Evolutionary conservation across 2,797 vertebrate species (phyloP), one percentile per base, ranked within the genome.

Genomic region (Alcedo atthis): DNA sequence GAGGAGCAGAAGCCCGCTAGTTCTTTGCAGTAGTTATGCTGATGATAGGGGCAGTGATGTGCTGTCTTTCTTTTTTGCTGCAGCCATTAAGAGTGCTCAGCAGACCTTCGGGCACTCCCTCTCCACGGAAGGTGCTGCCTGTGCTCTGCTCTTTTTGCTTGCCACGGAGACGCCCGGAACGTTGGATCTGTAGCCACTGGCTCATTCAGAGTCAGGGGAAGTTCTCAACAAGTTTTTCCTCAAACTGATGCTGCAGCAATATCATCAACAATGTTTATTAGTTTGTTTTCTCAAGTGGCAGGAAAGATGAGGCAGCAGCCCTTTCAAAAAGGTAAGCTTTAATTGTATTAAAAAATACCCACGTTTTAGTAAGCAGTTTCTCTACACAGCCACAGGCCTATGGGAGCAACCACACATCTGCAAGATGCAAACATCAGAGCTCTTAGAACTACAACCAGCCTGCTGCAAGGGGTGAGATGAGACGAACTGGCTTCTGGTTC

Each of bases 251-350:
- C 58, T 84, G 86, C 81, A 61, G 24, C 74, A 70, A 49, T 67
- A 54, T 75, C 87, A 87, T 64, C 12, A 85, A 67, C 59, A 51
- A 70, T 46, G 45, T 21, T 46, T 46, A 21, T 59, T 85, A 69
- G 11, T 9, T 62, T 48, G 61, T 58, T 81, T 43, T 73, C 68
- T 82, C 86, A 77, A 81, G 70, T 15, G 88, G 73, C 77, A 93
- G 75, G 84, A 95, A 92, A 93, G 89, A 92, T 76, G 89, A 85
- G 63, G 91, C 74, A 87, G 85, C 40, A 51, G 68, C 92, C 92
- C 35, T 97, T 96, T 97, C 58, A 95, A 97, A 98, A 98, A 97
- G 95, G 95, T 95, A 96, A 92, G 90, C 93, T 97, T 98, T 97
- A 98, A 97, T 98, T 90, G 82, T 83, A 90, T 97, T 97, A 87